Conservation (phyloP, 37 sponge, comb jelly and placozoan genomes). For the Lycopodina hypogea region DNA sequence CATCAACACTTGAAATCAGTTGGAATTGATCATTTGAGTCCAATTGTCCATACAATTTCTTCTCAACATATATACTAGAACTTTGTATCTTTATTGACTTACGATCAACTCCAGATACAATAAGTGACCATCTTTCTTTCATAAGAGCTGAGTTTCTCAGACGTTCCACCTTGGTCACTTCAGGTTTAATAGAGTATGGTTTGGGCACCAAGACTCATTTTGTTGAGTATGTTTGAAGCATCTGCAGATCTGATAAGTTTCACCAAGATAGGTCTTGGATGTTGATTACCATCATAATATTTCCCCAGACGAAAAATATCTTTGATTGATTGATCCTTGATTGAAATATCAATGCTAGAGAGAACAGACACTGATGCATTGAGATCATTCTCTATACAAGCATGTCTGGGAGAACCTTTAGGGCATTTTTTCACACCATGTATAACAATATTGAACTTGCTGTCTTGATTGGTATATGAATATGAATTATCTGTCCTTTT, state of each 20-base stretch:
- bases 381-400: too few species aligned
- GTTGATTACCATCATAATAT: not conserved
- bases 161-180: not conserved
- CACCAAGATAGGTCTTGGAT: not conserved
- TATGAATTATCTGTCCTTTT: too few species aligned
- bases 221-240: not conserved
- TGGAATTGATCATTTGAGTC: not conserved
- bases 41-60: not conserved
- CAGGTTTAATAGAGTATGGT: not conserved
- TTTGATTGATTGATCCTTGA: not conserved
- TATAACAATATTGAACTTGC: too few species aligned
- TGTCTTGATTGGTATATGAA: too few species aligned
- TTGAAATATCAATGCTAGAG: too few species aligned
- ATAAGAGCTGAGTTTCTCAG: not conserved
- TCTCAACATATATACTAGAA: not conserved
- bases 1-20: not conserved
- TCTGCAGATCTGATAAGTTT: conserved; percentile 5
- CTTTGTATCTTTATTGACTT: not conserved
- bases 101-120: not conserved
- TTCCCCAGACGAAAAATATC: not conserved
- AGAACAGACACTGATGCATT: too few species aligned
- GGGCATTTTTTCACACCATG: too few species aligned
- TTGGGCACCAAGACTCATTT: not conserved
- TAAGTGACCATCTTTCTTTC: not conserved
- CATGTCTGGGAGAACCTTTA: too few species aligned